These are phyloP conservation scores for Anabacerthia variegaticeps DNA, from an alignment of 2,797 vertebrate species.

Conservation along the genomic window DNA sequence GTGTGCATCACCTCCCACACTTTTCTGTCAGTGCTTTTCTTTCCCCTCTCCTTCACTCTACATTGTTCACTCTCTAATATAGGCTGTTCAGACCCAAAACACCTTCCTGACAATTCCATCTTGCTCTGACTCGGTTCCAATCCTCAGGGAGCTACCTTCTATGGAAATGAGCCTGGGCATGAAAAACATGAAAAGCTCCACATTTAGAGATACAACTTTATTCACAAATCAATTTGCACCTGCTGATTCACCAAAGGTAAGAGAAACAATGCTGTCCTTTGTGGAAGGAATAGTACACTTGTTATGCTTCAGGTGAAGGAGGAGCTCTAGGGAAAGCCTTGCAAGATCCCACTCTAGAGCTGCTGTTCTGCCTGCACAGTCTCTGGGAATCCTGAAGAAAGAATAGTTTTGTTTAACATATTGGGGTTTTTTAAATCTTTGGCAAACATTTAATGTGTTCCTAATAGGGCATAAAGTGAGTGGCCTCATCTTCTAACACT, in stretches of 20 bases:
- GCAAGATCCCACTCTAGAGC: neutral
- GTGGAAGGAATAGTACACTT: neutral
- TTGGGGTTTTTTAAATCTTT: neutral
- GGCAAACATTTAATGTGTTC: constrained; percentile 20
- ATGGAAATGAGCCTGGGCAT: neutral
- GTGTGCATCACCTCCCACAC: too few relatives aligned
- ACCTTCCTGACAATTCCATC: neutral
- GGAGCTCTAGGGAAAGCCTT: neutral
- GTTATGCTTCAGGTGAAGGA: neutral
- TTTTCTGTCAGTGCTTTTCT: neutral
- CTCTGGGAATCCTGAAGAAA: neutral
- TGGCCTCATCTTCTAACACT: neutral
- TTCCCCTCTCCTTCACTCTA: accelerated
- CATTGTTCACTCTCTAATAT: neutral
- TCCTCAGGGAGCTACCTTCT: neutral
- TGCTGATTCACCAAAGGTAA: neutral
- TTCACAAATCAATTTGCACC: neutral
- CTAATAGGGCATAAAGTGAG: constrained; percentile 9
- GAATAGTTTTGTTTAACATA: neutral
- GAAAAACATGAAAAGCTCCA: neutral
- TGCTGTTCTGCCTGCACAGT: neutral
- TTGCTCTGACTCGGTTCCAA: neutral
- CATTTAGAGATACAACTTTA: neutral
- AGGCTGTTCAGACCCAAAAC: neutral
- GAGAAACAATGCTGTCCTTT: neutral